Percentiles rank a stretch among this genome's conserved stretches.
These are phyloP conservation scores for Synchiropus splendidus DNA, from an alignment of 2,113 vertebrate species.

Conservation along the genomic window DNA sequence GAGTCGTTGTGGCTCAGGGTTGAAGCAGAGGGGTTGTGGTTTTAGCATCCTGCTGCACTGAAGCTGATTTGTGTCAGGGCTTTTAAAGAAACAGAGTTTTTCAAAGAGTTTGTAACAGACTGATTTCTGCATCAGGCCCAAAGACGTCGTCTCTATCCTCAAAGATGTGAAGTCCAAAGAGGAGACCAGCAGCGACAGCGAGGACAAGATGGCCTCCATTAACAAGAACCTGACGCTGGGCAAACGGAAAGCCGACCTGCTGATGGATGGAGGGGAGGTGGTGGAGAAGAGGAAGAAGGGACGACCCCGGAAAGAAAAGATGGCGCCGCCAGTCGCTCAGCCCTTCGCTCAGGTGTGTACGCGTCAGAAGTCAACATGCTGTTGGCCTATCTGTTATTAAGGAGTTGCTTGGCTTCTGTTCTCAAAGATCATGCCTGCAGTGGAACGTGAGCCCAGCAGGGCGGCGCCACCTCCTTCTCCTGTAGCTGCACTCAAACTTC, in stretches of 20 bases:
- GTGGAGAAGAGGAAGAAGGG: conserved; percentile 94
- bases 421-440: conserved; percentile 60
- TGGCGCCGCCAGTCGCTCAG: conserved; percentile 67
- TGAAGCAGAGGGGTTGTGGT: no score
- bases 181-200: conserved; percentile 93
- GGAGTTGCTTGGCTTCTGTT: neutral
- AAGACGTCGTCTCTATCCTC: conserved; percentile 66
- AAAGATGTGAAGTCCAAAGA: conserved; percentile 80
- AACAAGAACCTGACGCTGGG: conserved; percentile 75
- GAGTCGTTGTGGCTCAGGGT: no score
- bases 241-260: conserved; percentile 79
- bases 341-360: conserved; percentile 74
- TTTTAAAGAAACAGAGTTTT: no score
- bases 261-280: conserved; percentile 77
- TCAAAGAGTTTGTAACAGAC: no score
- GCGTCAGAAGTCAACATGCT: neutral
- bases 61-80: no score
- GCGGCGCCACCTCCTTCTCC: conserved; percentile 52
- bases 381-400: neutral
- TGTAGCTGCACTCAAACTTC: conserved; percentile 73
- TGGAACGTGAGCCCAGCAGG: conserved; percentile 76
- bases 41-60: no score
- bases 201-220: conserved; percentile 78
- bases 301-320: conserved; percentile 88
- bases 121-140: conserved; percentile 57